Percentiles rank a stretch among this genome's conserved stretches.
These are phyloP conservation scores for Cossypha heuglini DNA, from an alignment of 2,797 vertebrate species.

Conservation along the genomic window DNA sequence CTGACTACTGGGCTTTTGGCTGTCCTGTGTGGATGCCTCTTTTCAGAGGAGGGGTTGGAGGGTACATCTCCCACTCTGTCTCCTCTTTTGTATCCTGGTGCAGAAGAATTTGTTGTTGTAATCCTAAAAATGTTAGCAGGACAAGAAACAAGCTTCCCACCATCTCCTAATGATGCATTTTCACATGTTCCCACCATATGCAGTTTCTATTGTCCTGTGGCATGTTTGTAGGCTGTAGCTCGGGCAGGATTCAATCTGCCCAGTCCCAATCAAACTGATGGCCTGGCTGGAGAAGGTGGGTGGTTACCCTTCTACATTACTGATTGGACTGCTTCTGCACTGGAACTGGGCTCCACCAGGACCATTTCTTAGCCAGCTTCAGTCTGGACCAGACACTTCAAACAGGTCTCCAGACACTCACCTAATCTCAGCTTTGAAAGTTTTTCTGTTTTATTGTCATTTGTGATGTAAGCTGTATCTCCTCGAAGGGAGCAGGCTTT, in stretches of 20 bases:
- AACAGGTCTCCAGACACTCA: not conserved
- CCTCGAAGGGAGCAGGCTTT: not conserved
- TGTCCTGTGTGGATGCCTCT: not conserved
- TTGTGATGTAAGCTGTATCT: not conserved
- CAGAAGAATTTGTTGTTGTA: not conserved
- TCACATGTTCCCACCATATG: not conserved
- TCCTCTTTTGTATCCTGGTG: not conserved
- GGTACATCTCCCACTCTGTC: not conserved
- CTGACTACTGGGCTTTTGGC: conserved; percentile 52
- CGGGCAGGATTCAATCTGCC: not conserved
- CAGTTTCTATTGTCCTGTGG: not conserved
- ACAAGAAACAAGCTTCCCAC: not conserved
- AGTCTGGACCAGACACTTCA: not conserved
- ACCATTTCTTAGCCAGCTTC: not conserved
- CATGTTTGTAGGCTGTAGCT: not conserved
- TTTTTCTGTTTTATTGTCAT: not conserved
- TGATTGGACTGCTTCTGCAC: not conserved
- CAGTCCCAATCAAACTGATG: not conserved
- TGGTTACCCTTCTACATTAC: not conserved
- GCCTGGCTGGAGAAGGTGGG: not conserved
- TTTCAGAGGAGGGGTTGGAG: not conserved
- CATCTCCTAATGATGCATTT: not conserved
- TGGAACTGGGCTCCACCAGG: not conserved
- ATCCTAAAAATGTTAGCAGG: not conserved
- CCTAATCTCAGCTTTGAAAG: not conserved